A percentile compares a stretch with the other conserved stretches of the same genome.
Evolutionary conservation across 2,888 invertebrate species (phyloP).

Genomic region (Heliconius erato): DNA sequence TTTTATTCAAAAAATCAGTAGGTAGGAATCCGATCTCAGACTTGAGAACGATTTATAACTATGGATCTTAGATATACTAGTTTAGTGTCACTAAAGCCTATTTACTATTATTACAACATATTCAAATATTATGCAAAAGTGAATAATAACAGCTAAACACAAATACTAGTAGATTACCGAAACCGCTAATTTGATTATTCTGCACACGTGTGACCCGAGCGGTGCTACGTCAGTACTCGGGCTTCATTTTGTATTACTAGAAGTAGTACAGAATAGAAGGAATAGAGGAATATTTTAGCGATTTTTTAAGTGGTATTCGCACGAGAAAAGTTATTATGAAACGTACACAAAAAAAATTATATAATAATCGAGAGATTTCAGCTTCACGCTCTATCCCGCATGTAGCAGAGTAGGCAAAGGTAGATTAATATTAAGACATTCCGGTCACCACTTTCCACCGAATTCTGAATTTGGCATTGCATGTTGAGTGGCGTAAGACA

Average conservation of each 20-base stretch:
- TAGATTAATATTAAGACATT: too few relatives aligned
- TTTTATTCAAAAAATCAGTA: too few relatives aligned
- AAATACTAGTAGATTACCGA: slow-evolving; percentile 17
- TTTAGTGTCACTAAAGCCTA: not conserved
- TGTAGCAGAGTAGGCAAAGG: too few relatives aligned
- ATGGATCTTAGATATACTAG: too few relatives aligned
- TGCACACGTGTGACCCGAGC: slow-evolving; percentile 46
- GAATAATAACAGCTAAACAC: slow-evolving; percentile 17
- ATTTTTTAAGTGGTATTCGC: too few relatives aligned
- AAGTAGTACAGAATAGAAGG: not conserved
- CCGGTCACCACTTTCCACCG: too few relatives aligned
- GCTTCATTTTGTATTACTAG: slow-evolving; percentile 13
- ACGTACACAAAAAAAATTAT: accelerated
- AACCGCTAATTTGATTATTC: slow-evolving; percentile 42
- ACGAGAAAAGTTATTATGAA: too few relatives aligned
- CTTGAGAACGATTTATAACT: not conserved
- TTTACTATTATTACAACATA: slow-evolving; percentile 1
- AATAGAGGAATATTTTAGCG: not conserved
- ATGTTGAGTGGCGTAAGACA: too few relatives aligned
- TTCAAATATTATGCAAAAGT: slow-evolving; percentile 9
- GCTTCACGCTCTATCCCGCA: too few relatives aligned
- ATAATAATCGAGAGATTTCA: too few relatives aligned
- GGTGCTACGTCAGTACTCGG: slow-evolving; percentile 7
- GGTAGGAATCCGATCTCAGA: too few relatives aligned
- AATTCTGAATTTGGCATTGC: too few relatives aligned